Percentiles rank a stretch among this genome's conserved stretches.
Evolutionary conservation across 2,888 invertebrate species (phyloP).

Genomic region (Blastobasis lacticolella): DNA sequence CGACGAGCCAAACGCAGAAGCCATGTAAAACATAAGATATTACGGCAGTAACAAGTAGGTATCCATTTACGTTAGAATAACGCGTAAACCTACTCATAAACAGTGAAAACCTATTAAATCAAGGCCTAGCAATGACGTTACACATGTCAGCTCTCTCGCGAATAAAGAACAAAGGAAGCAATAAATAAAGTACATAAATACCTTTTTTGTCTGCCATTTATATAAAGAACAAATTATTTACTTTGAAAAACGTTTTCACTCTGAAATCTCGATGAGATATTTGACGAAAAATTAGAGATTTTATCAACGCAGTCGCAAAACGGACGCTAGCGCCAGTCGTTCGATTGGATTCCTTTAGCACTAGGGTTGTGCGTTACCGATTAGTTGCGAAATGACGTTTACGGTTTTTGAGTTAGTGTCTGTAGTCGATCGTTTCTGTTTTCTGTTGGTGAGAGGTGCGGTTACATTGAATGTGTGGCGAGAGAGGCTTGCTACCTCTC

Average conservation of each 20-base stretch:
- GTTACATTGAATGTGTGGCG: too few relatives aligned
- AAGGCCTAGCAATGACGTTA: slow-evolving; percentile 53
- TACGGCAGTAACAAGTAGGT: slow-evolving; percentile 2
- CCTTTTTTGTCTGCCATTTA: slow-evolving; percentile 75
- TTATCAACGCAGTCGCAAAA: slow-evolving; percentile 47
- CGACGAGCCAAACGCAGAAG: slow-evolving; percentile 33
- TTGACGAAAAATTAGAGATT: slow-evolving; percentile 29
- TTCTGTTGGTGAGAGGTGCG: too few relatives aligned
- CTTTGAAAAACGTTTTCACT: slow-evolving; percentile 36
- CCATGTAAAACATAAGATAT: background rate
- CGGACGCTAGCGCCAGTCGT: slow-evolving; percentile 27
- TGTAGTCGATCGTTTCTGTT: too few relatives aligned
- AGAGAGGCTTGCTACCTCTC: too few relatives aligned
- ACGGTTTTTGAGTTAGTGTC: too few relatives aligned
- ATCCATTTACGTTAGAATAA: background rate
- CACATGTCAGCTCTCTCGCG: slow-evolving; percentile 53
- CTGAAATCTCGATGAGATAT: slow-evolving; percentile 27
- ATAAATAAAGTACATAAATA: slow-evolving; percentile 54
- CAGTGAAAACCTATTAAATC: slow-evolving; percentile 25
- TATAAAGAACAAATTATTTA: slow-evolving; percentile 43
- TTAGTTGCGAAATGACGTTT: background rate
- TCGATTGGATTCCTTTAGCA: slow-evolving; percentile 21
- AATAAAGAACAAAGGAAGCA: slow-evolving; percentile 57
- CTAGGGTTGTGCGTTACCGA: slow-evolving; percentile 27
- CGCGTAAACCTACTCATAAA: slow-evolving; percentile 2